A percentile compares a stretch with the other conserved stretches of the same genome.
Conservation (phyloP, 2,113 vertebrate genomes). For the Elephantulus edwardii region DNA sequence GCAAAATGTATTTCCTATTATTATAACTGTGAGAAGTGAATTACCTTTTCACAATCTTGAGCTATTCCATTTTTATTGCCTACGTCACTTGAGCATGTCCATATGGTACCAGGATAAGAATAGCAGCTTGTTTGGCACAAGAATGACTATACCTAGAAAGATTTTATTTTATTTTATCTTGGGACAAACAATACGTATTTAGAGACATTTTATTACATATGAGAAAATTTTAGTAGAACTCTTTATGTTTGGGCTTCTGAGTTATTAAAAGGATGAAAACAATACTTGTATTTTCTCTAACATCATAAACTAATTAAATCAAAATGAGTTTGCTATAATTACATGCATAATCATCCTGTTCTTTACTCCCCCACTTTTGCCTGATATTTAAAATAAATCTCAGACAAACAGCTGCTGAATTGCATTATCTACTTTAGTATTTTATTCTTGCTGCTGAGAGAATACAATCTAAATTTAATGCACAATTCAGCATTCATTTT, state of each 20-base stretch:
- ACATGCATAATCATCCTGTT: constrained; percentile 61
- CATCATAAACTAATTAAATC: constrained; percentile 66
- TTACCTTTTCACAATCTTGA: constrained; percentile 66
- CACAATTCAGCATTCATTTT: constrained; percentile 43
- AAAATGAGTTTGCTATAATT: constrained; percentile 68
- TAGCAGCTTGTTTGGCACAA: constrained; percentile 68
- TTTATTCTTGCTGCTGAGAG: constrained; percentile 51
- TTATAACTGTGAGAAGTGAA: constrained; percentile 69
- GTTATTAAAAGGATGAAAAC: constrained; percentile 75
- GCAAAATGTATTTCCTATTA: constrained; percentile 66
- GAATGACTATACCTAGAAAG: constrained; percentile 76
- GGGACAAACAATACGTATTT: constrained; percentile 68
- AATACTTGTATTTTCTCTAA: constrained; percentile 70
- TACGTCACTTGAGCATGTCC: constrained; percentile 70
- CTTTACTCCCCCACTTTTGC: constrained; percentile 52
- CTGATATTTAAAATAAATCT: constrained; percentile 70
- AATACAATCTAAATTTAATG: constrained; percentile 55
- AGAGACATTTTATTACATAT: constrained; percentile 67
- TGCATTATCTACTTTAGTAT: constrained; percentile 56
- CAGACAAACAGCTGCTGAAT: constrained; percentile 61
- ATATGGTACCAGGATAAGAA: constrained; percentile 73
- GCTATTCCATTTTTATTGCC: constrained; percentile 77
- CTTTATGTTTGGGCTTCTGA: constrained; percentile 61
- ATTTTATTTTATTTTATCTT: constrained; percentile 71
- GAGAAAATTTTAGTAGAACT: constrained; percentile 64